Evolutionary conservation across 2,113 vertebrate genomes (phyloP), one percentile per base, ranked within the genome.

Genomic region (Pimephales promelas): DNA sequence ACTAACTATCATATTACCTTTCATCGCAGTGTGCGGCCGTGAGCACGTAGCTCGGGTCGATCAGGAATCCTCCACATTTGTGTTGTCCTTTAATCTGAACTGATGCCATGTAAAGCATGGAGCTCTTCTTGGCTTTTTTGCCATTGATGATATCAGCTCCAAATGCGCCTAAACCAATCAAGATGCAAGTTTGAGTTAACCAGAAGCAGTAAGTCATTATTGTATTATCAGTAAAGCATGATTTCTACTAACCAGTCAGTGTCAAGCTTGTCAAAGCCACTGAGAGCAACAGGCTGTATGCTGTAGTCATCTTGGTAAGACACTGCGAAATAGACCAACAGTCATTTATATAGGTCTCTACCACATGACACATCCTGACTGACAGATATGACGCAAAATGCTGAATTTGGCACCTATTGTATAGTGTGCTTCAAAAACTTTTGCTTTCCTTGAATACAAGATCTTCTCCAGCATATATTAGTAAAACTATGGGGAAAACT

Each of bases 21-120:
- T 9, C 0, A 7, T 74, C 2, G 82, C 94, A 95, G 34, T 95
- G 94, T 43, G 89, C 89, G 43, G 89, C 89, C 0, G 89, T 88
- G 10, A 90, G 68, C 20, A 90, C 83, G 18, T 87, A 88, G 4
- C 75, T 76, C 3, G 61, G 22, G n/a, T 78, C 26, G 14, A 90
- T 87, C 31, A 89, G 81, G 56, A 86, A 87, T 82, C 88, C 89
- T 83, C 87, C 89, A 56, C 88, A 90, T 5, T 0, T 24, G 31
- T 90, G 89, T 14, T 79, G 64, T 47, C 28, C 52, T 0, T 87
- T 26, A 4, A 1, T 0, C 75, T 88, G 88, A 47, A 90, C 71
- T 16, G 88, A 90, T 72, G 57, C 87, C 88, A 90, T 90, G 83
- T 81, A 90, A 40, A 26, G 26, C 61, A 87, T 6, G 0, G 83